Conservation (phyloP, 2,888 invertebrate genomes). For the Eupithecia subfuscata region DNA sequence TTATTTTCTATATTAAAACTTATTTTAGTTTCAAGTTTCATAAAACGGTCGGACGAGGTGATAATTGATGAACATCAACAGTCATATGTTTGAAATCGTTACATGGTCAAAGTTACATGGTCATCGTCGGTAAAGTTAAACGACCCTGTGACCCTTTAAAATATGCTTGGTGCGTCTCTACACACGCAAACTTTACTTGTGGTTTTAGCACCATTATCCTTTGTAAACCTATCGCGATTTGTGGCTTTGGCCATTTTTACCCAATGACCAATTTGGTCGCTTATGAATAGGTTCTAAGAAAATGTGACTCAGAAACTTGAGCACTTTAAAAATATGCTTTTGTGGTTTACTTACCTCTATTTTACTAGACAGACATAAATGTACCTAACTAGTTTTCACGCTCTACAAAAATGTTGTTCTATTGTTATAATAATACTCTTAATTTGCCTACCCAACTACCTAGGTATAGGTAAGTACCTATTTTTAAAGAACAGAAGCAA, state of each 20-base stretch:
- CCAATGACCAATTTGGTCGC: background rate
- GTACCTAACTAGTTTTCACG: background rate
- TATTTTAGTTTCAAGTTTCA: background rate
- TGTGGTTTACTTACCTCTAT: background rate
- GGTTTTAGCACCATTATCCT: constrained; percentile 13
- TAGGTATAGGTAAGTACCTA: too few species aligned
- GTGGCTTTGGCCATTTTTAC: background rate
- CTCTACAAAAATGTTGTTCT: background rate
- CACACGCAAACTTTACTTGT: constrained; percentile 10
- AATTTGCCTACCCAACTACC: background rate
- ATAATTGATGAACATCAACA: constrained; percentile 17
- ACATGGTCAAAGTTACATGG: constrained; percentile 24
- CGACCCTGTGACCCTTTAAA: constrained; percentile 9
- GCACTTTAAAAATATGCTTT: background rate
- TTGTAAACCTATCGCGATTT: constrained; percentile 2
- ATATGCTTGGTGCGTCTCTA: constrained; percentile 23
- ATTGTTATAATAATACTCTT: background rate
- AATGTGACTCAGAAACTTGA: background rate
- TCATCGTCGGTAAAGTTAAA: background rate
- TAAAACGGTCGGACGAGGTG: background rate
- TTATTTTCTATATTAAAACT: too few species aligned
- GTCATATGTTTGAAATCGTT: constrained; percentile 20
- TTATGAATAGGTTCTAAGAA: background rate
- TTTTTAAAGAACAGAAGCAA: background rate
- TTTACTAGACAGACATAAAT: background rate